Evolutionary conservation across 2,888 invertebrate species (phyloP), one percentile per base, ranked within the genome.

Genomic region (Drosophila nr. medialis): DNA sequence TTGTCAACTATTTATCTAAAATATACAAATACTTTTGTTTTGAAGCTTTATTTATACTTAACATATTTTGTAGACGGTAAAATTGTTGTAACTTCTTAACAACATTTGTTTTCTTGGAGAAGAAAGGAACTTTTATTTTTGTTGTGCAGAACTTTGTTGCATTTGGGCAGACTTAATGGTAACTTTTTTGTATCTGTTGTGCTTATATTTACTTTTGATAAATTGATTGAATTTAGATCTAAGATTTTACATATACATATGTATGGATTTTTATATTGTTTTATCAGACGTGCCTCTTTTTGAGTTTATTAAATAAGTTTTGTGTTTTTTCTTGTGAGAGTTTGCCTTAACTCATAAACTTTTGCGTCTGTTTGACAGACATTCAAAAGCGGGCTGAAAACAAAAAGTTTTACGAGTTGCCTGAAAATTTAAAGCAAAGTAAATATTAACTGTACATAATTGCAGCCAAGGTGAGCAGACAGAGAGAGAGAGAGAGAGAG

Each of bases 271-370:
- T 40, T 10, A 15, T 32, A 24, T 32, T n/a, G 34, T 18, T 42
- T 50, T 42, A 51, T 50, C 36, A 51, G 58, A 55, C 21, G 13
- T 63, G 50, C 48, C 27, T 32, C 38, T 49, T 49, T 49, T 65
- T 36, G 54, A 42, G 58, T 67, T 75, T 74, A 75, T 77, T 71
- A 71, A 77, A 77, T 59, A 75, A 75, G 78, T 75, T 78, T 48
- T 21, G 10, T 48, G 32, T 53, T 45, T 36, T 36, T 36, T 24
- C 6, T 36, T 32, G 24, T 50, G 40, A 38, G 78, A 55, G 64
- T 61, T 66, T 63, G 73, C 62, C 59, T 74, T 30, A 55, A 55
- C 36, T 50, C 40, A 51, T 18, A 53, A 77, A 75, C 51, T 79
- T 72, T 65, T 56, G 21, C 29, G 54, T 32, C 67, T 67, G 60